Percentiles rank a stretch among this genome's conserved stretches.
phyloP scores from a whole-genome alignment of 2,888 invertebrate genomes.

The Erebia epiphron region DNA sequence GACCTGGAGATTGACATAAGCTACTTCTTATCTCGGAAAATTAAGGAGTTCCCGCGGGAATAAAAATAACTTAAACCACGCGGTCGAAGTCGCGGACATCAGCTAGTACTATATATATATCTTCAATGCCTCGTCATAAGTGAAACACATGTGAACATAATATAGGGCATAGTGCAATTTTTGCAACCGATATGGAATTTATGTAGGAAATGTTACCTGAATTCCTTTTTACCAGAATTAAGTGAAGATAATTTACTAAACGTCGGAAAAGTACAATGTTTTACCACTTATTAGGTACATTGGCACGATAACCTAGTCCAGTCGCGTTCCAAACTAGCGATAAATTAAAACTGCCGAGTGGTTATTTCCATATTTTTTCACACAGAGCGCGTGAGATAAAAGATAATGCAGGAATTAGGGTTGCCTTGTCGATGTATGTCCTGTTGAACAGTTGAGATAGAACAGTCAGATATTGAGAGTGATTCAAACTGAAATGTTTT shows the following conservation, averaged over 20 bases:
- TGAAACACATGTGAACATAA: no score
- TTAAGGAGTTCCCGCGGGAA: no score
- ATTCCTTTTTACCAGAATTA: neutral
- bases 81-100: no score
- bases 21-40: no score
- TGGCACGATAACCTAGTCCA: constrained; percentile 10
- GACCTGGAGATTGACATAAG: no score
- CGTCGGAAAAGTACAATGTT: neutral
- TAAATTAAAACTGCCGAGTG: neutral
- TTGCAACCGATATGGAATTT: neutral
- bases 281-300: neutral
- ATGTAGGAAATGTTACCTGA: neutral
- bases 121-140: no score
- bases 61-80: no score
- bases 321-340: neutral
- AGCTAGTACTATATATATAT: no score
- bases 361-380: constrained; percentile 15
- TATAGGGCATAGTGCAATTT: no score
- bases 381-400: constrained; percentile 5
- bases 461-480: no score
- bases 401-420: constrained; percentile 1
- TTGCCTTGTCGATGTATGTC: neutral
- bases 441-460: no score
- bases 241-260: neutral
- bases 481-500: no score